Percentiles rank a stretch among this genome's conserved stretches.
Conservation (phyloP, 2,888 invertebrate species). For the Byasa hedistus region DNA sequence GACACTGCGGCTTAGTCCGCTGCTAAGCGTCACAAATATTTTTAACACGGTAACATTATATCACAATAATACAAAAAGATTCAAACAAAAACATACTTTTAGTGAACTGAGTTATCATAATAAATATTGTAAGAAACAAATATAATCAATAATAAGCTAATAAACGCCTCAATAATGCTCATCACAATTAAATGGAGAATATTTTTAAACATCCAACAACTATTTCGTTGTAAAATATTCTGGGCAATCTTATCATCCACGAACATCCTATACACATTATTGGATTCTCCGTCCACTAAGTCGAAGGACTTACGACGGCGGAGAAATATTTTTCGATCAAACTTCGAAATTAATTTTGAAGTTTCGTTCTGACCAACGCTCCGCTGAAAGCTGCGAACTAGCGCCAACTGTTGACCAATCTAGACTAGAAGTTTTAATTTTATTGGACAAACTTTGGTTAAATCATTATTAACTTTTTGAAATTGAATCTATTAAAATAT, state of each 20-base stretch:
- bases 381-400: constrained; percentile 37
- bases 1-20: no score
- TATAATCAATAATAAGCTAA: no score
- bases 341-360: constrained; percentile 73
- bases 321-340: constrained; percentile 70
- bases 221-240: constrained; percentile 3
- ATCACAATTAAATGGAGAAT: not conserved
- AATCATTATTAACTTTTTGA: constrained; percentile 7
- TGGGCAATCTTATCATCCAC: constrained; percentile 9
- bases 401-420: constrained; percentile 45
- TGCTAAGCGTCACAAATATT: no score
- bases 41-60: no score
- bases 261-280: constrained; percentile 22
- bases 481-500: not conserved
- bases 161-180: not conserved
- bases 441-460: constrained; percentile 42
- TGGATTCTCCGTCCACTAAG: constrained; percentile 25
- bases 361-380: constrained; percentile 58
- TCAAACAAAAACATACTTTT: no score
- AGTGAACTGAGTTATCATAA: no score
- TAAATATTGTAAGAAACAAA: no score
- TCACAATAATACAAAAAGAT: no score
- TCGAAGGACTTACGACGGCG: constrained; percentile 38
- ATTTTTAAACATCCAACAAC: not conserved
- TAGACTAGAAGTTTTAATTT: constrained; percentile 55